Evolutionary conservation across 2,113 vertebrate genomes (phyloP), one percentile per base, ranked within the genome.

Genomic region (Empidonax alnorum): DNA sequence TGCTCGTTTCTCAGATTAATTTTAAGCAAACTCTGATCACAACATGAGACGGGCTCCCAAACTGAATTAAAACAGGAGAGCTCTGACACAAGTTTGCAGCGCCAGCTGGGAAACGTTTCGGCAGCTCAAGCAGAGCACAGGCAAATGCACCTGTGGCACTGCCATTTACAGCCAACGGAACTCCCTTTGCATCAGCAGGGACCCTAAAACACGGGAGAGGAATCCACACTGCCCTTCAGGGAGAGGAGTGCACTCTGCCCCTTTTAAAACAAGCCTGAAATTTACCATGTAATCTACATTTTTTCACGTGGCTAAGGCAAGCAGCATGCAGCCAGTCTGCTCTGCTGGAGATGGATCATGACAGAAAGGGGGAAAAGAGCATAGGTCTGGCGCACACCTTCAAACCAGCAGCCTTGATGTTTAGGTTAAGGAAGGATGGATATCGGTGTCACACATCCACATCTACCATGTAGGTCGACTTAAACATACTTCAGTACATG

Each of bases 31-130:
- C 35, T 59, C 39, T 23, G 30, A 39, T 6, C 24, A 33, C 41
- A 42, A 4, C 0, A 0, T 0, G 17, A 87, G 68, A 49, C 8
- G 14, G 21, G 39, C 62, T 65, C 66, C 53, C 6, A 1, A 39
- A 53, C 7, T 3, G 42, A 58, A 53, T 28, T 17, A 10, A 31
- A 68, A 56, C 1, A 0, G 35, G 3, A 30, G 22, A 75, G 62
- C 24, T 30, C 42, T 35, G 52, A 56, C 7, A 9, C 8, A 52
- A 75, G n/a, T 12, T 10, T 55, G 27, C 35, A 20, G 50, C 19
- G 25, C 14, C 2, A 5, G 33, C 24, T 39, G 24, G 5, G 24
- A 35, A 90, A 23, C 4, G 2, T 16, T 50, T 7, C 1, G 2
- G 73, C 53, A 62, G 74, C 6, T 37, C 41, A 16, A 46, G 50